Percentiles rank a stretch among this genome's conserved stretches.
Evolutionary conservation across 2,797 vertebrate genomes (phyloP).

Genomic region (Acanthiza pusilla): DNA sequence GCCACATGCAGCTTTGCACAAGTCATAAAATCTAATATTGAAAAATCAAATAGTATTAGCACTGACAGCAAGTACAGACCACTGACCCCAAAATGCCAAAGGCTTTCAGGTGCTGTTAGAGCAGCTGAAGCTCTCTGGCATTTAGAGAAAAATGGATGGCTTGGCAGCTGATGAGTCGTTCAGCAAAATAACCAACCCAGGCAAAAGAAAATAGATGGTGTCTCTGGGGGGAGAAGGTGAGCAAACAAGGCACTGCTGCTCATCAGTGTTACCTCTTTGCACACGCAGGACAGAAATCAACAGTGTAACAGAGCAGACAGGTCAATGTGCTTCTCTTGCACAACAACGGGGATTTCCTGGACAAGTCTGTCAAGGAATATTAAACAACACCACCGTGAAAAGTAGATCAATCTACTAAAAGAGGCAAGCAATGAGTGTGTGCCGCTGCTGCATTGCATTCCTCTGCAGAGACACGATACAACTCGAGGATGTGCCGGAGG

Average conservation of each 20-base stretch:
- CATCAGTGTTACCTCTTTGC: neutral
- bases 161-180: neutral
- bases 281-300: fast-evolving
- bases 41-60: neutral
- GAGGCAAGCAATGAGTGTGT: neutral
- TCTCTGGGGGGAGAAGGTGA: neutral
- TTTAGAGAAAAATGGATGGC: neutral
- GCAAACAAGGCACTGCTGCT: neutral
- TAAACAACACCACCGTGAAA: neutral
- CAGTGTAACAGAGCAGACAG: neutral
- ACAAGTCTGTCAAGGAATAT: neutral
- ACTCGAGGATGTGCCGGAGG: neutral
- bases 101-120: neutral
- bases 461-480: fast-evolving
- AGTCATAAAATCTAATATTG: neutral
- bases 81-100: slow-evolving; percentile 21
- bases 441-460: no score
- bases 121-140: neutral
- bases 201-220: neutral
- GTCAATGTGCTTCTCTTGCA: neutral
- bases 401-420: neutral
- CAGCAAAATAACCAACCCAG: neutral
- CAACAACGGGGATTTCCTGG: neutral
- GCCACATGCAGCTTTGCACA: neutral
- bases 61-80: neutral